Percentiles rank a stretch among this genome's conserved stretches.
Evolutionary conservation across 2,113 vertebrate genomes (phyloP).

Genomic region (Odobenus rosmarus): DNA sequence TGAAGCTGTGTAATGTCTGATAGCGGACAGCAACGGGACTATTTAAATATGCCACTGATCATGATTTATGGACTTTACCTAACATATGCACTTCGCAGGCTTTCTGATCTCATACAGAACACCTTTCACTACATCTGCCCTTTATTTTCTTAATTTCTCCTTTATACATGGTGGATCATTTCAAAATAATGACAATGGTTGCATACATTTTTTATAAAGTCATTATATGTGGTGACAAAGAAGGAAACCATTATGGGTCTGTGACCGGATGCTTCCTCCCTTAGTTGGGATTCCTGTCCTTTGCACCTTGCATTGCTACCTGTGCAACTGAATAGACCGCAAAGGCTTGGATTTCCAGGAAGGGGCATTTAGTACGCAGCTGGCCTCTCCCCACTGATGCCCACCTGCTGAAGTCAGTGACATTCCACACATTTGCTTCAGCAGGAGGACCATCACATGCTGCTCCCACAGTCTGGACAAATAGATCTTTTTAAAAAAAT

Average conservation of each 20-base stretch:
- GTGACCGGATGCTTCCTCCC: neutral
- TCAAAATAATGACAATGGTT: neutral
- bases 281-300: neutral
- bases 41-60: neutral
- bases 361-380: constrained; percentile 43
- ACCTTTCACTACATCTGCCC: neutral
- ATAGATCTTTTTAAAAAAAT: neutral
- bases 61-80: constrained; percentile 44
- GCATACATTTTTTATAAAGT: neutral
- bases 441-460: constrained; percentile 51
- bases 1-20: neutral
- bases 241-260: neutral
- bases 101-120: neutral
- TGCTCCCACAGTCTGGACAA: constrained; percentile 76
- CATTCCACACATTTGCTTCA: constrained; percentile 66
- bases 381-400: constrained; percentile 30
- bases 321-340: neutral
- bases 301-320: neutral
- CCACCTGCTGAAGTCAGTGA: constrained; percentile 74
- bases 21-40: neutral
- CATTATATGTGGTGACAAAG: neutral
- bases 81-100: neutral
- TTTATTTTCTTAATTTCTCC: constrained; percentile 44
- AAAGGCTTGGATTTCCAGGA: constrained; percentile 1
- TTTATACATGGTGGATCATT: neutral